These are phyloP conservation scores for Athrips mouffetella DNA, from an alignment of 2,888 invertebrate species.

Conservation along the genomic window DNA sequence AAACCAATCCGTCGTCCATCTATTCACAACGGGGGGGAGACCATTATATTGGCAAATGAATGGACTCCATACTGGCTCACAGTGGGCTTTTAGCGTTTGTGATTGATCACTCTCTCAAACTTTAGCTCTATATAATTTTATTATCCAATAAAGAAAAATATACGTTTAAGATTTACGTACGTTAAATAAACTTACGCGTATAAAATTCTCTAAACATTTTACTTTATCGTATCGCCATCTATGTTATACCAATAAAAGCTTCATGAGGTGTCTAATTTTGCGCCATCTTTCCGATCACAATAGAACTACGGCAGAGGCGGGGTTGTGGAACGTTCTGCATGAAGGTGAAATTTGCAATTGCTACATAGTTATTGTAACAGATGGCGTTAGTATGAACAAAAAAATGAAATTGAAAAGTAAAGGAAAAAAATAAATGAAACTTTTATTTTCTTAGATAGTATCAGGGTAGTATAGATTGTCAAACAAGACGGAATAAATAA, in stretches of 20 bases:
- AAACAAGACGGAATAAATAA: neutral
- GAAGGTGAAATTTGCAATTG: too few species aligned
- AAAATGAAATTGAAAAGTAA: neutral
- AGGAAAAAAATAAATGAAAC: neutral
- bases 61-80: neutral
- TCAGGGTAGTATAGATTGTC: neutral
- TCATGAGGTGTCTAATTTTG: neutral
- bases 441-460: too few species aligned
- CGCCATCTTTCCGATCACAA: neutral
- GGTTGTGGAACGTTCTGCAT: too few species aligned
- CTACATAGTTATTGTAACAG: neutral
- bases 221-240: conserved; percentile 2
- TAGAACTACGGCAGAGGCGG: neutral
- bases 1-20: neutral
- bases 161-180: too few species aligned
- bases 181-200: too few species aligned
- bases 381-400: conserved; percentile 9
- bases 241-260: neutral
- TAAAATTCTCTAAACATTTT: too few species aligned
- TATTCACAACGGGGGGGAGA: conserved; percentile 1
- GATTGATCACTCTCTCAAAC: too few species aligned
- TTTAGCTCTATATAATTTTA: too few species aligned
- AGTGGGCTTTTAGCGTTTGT: conserved; percentile 16
- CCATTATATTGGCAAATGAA: conserved; percentile 4
- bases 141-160: too few species aligned